Evolutionary conservation across 2,888 invertebrate species (phyloP).

Genomic region (Eupeodes latifasciatus): DNA sequence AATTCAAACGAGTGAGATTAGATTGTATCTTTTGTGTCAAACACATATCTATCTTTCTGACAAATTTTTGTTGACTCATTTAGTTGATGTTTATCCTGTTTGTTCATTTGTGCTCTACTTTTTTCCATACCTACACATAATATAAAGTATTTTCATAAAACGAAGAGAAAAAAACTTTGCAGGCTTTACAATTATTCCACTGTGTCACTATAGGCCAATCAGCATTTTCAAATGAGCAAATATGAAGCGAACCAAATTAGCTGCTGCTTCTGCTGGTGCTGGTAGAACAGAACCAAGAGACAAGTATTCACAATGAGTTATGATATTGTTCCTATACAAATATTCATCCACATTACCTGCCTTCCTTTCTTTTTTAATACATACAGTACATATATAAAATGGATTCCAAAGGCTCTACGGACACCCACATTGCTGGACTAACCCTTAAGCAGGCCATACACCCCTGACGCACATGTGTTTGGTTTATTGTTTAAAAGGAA

Average conservation of each 20-base stretch:
- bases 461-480: background rate
- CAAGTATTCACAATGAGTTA: slow-evolving; percentile 62
- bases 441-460: background rate
- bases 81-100: slow-evolving; percentile 69
- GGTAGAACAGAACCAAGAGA: background rate
- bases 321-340: slow-evolving; percentile 48
- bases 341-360: background rate
- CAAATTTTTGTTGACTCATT: slow-evolving; percentile 73
- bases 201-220: slow-evolving; percentile 38
- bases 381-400: background rate
- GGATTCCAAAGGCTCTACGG: slow-evolving; percentile 18
- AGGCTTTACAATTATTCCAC: slow-evolving; percentile 38
- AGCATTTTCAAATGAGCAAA: slow-evolving; percentile 61
- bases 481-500: no score
- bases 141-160: background rate
- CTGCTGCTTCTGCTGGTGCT: slow-evolving; percentile 6
- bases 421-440: slow-evolving; percentile 1
- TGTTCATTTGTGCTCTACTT: slow-evolving; percentile 51
- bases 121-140: background rate
- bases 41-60: slow-evolving; percentile 41
- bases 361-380: slow-evolving; percentile 17
- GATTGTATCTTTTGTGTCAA: slow-evolving; percentile 60
- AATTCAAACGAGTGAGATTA: slow-evolving; percentile 41
- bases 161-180: background rate
- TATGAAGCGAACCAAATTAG: slow-evolving; percentile 44